A percentile compares a stretch with the other conserved stretches of the same genome.
Evolutionary conservation across 2,888 invertebrate genomes (phyloP).

Genomic region (Panorpa germanica): DNA sequence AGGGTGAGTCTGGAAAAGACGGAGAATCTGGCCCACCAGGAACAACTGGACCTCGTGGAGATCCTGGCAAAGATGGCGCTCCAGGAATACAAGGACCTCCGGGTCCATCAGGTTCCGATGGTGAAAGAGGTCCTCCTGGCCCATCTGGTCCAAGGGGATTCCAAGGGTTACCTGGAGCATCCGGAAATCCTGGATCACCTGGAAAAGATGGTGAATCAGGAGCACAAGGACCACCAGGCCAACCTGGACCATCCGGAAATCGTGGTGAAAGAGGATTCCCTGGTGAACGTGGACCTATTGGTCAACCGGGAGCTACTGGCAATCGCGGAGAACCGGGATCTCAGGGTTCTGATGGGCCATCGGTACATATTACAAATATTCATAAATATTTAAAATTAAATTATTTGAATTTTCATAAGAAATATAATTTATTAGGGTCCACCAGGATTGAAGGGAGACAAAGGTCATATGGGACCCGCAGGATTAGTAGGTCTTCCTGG

Average conservation of each 20-base stretch:
- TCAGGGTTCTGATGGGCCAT: conserved; percentile 47
- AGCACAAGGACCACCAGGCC: conserved; percentile 42
- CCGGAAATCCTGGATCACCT: conserved; percentile 50
- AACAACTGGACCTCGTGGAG: conserved; percentile 56
- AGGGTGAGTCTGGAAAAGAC: conserved; percentile 67
- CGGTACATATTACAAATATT: conserved; percentile 26
- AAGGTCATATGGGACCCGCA: conserved; percentile 49
- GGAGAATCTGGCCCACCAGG: conserved; percentile 63
- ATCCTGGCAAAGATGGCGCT: conserved; percentile 58
- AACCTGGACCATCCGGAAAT: conserved; percentile 37
- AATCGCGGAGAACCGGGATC: conserved; percentile 42
- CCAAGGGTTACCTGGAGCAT: conserved; percentile 56
- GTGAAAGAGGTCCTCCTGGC: conserved; percentile 60
- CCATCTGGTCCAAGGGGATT: conserved; percentile 62
- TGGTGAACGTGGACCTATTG: conserved; percentile 53
- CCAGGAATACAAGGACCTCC: conserved; percentile 56
- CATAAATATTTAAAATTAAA: conserved; percentile 9
- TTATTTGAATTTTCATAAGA: conserved; percentile 4
- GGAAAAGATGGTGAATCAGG: conserved; percentile 73
- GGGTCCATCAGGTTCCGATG: conserved; percentile 49
- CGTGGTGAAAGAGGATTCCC: conserved; percentile 51
- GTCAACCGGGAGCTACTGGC: conserved; percentile 44
- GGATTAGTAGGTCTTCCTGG: conserved; percentile 58
- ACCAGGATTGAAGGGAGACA: conserved; percentile 43
- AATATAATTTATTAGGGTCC: conserved; percentile 30